Conservation (phyloP, 2,113 vertebrate species). For the Malaclemys terrapin region DNA sequence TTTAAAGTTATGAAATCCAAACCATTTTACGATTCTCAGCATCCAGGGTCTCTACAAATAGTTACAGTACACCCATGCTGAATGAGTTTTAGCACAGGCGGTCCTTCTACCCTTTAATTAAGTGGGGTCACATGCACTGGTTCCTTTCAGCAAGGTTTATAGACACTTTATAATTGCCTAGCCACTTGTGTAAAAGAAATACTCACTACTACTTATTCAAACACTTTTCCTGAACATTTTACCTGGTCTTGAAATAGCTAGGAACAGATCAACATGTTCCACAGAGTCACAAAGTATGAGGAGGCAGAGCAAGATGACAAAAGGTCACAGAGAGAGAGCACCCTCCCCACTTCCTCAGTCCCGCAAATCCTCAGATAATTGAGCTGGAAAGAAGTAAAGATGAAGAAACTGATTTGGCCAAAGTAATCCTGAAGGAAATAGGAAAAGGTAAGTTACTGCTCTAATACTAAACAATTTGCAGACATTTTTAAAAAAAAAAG, state of each 20-base stretch:
- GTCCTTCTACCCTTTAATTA: not conserved
- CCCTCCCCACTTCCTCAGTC: not conserved
- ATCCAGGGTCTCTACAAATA: not conserved
- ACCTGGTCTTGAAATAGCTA: not conserved
- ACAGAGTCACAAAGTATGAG: not conserved
- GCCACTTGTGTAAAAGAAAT: not conserved
- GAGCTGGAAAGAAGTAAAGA: not conserved
- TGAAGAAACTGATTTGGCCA: not conserved
- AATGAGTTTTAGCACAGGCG: not conserved
- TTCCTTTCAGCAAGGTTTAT: not conserved
- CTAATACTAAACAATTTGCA: not conserved
- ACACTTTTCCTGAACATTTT: rapidly evolving
- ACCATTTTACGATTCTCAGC: not conserved
- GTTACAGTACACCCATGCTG: not conserved
- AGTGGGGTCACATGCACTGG: not conserved
- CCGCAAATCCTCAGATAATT: not conserved
- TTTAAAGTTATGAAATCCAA: not conserved
- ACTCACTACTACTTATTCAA: not conserved
- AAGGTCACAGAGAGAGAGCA: not conserved
- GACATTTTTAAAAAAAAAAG: not conserved
- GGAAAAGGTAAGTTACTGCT: not conserved
- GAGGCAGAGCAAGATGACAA: not conserved
- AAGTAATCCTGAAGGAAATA: not conserved
- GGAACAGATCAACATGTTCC: not conserved
- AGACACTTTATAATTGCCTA: not conserved